phyloP scores from a whole-genome alignment of 2,113 vertebrate species.

The Mesitornis unicolor region DNA sequence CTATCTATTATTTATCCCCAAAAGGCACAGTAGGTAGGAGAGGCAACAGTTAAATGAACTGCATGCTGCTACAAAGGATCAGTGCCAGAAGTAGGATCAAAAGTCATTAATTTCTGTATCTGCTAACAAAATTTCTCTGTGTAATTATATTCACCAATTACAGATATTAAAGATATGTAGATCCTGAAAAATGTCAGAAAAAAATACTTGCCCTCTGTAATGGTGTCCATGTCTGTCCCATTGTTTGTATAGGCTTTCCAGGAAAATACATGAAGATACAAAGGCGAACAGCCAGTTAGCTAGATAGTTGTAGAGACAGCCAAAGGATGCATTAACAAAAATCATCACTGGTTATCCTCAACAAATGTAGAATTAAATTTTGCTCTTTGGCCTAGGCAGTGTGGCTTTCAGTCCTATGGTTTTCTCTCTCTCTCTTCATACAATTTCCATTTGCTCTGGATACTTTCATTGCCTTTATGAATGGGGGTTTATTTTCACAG shows the following conservation, averaged over 20 bases:
- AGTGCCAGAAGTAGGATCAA: neutral
- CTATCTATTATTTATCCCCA: neutral
- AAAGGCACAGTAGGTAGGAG: neutral
- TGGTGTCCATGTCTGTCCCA: neutral
- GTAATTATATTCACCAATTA: neutral
- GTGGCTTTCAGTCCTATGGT: neutral
- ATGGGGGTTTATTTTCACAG: neutral
- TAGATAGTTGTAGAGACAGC: neutral
- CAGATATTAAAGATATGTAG: neutral
- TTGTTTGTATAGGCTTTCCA: neutral
- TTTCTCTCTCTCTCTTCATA: neutral
- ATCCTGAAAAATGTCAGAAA: neutral
- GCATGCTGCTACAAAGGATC: neutral
- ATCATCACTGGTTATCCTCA: neutral
- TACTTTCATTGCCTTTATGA: neutral
- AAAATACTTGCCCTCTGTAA: neutral
- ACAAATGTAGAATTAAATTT: neutral
- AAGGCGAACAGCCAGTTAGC: neutral
- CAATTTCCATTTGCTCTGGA: neutral
- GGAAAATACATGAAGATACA: neutral
- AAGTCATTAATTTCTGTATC: neutral
- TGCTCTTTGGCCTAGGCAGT: neutral
- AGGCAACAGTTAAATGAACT: neutral
- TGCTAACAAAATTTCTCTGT: neutral
- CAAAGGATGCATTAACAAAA: conserved; percentile 40